Percentiles rank a stretch among this genome's conserved stretches.
These are phyloP conservation scores for Drosophila meridionalis DNA, from an alignment of 2,888 invertebrate genomes.

Conservation along the genomic window DNA sequence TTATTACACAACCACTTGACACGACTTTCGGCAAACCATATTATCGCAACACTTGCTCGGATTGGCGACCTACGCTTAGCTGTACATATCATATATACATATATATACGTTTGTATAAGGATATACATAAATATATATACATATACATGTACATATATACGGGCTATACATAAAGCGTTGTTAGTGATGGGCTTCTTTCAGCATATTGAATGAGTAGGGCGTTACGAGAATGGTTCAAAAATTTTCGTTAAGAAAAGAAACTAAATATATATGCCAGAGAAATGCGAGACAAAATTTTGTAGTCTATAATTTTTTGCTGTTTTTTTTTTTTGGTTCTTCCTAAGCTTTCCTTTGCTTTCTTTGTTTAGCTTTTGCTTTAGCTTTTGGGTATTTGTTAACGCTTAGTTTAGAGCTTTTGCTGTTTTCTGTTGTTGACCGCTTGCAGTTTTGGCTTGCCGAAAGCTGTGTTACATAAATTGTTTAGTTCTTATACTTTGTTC, in stretches of 20 bases:
- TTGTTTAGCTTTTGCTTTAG: not conserved
- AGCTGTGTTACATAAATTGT: slow-evolving; percentile 53
- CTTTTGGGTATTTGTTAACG: not conserved
- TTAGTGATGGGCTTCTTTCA: not conserved
- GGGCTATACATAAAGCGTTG: slow-evolving; percentile 2
- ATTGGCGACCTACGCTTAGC: slow-evolving; percentile 6
- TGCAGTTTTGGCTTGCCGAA: slow-evolving; percentile 43
- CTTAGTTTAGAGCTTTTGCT: slow-evolving; percentile 1
- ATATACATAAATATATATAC: slow-evolving; percentile 2
- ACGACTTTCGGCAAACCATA: slow-evolving; percentile 68
- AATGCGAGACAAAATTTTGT: slow-evolving; percentile 42
- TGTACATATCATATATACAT: slow-evolving; percentile 19
- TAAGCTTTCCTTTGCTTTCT: not conserved
- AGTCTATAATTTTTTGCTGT: not conserved
- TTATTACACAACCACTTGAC: slow-evolving; percentile 67
- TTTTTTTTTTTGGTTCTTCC: not conserved
- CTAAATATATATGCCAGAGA: slow-evolving; percentile 30
- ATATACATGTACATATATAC: slow-evolving; percentile 12
- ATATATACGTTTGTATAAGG: slow-evolving; percentile 22
- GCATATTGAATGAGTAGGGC: not conserved
- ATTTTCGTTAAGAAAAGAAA: slow-evolving; percentile 21
- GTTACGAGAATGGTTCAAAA: slow-evolving; percentile 21
- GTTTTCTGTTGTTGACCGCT: not conserved
- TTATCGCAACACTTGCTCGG: slow-evolving; percentile 14
- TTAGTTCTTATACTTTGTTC: slow-evolving; percentile 18